Evolutionary conservation across 1,140 invertebrate species (phyloP), one percentile per base, ranked within the genome.

Genomic region (Lamellibrachia luymesi): DNA sequence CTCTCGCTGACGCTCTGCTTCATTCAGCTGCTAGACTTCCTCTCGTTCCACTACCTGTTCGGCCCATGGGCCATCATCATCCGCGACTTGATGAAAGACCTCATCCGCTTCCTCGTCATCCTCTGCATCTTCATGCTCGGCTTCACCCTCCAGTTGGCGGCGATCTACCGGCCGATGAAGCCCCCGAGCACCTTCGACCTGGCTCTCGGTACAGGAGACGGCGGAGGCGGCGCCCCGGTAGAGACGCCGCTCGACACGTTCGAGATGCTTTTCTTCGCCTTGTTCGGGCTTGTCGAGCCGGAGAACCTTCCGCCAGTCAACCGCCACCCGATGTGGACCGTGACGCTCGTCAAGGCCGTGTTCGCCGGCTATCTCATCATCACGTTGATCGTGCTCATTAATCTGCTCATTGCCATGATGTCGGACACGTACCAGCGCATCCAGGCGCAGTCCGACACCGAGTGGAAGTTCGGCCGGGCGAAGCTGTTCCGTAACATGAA

Each of bases 331-430:
- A 94, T 95, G 49, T 97, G 97, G 95, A 96, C 96, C 0, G 96
- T 96, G 92, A 96, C 95, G 25, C 95, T 97, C 51, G 94, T 97
- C n/a, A 97, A 97, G 94, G 94, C 97, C 95, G 97, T 99, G 93
- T 99, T 99, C 97, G 99, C 98, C 94, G 97, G 98, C 95, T 99
- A 99, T 97, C 98, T 99, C 97, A 97, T 99, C 97, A 98, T 99
- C 95, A 99, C 98, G 94, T 98, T 99, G 94, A 98, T 99, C 96
- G 99, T 99, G 95, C 97, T 99, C 95, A 99, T 99, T 97, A 99
- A 99, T 97, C 97, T 99, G 95, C 98, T 99, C 95, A 99, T 99
- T 97, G 99, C 99, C 97, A 99, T 99, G 99, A 99, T 99, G 99
- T 99, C 98, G 95, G 99, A 99, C 97, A 99, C 99, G 94, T 99